phyloP scores from a whole-genome alignment of 2,888 invertebrate genomes.

The Eupeodes latifasciatus region DNA sequence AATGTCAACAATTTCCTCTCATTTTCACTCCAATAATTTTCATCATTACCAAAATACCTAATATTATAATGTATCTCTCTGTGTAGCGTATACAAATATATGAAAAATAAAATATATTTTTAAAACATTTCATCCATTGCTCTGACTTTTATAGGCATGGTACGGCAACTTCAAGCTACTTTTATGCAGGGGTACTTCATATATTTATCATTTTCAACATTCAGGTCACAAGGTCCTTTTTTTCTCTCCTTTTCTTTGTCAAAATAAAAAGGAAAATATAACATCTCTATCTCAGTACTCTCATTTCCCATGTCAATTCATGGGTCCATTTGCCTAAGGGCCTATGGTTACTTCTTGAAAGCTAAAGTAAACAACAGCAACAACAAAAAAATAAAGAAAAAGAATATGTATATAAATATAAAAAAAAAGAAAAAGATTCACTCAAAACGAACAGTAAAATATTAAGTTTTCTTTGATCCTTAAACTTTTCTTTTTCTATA shows the following conservation, averaged over 20 bases:
- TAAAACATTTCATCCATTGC: slow-evolving; percentile 27
- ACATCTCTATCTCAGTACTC: slow-evolving; percentile 12
- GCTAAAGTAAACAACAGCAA: background rate
- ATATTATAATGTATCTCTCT: too few relatives aligned
- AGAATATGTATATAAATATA: background rate
- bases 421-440: slow-evolving; percentile 18
- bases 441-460: slow-evolving; percentile 36
- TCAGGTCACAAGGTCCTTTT: slow-evolving; percentile 44
- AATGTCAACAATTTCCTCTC: slow-evolving; percentile 44
- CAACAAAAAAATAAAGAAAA: background rate
- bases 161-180: background rate
- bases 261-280: slow-evolving; percentile 11
- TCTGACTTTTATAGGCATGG: background rate
- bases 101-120: slow-evolving; percentile 17
- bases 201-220: background rate
- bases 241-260: slow-evolving; percentile 11
- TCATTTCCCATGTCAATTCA: slow-evolving; percentile 45
- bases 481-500: background rate
- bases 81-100: background rate
- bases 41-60: slow-evolving; percentile 19
- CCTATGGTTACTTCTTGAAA: slow-evolving; percentile 32
- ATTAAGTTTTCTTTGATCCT: slow-evolving; percentile 47
- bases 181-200: background rate
- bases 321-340: slow-evolving; percentile 38
- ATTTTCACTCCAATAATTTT: slow-evolving; percentile 45